Conservation (phyloP, 2,797 vertebrate species). For the Diglossa cyanea region DNA sequence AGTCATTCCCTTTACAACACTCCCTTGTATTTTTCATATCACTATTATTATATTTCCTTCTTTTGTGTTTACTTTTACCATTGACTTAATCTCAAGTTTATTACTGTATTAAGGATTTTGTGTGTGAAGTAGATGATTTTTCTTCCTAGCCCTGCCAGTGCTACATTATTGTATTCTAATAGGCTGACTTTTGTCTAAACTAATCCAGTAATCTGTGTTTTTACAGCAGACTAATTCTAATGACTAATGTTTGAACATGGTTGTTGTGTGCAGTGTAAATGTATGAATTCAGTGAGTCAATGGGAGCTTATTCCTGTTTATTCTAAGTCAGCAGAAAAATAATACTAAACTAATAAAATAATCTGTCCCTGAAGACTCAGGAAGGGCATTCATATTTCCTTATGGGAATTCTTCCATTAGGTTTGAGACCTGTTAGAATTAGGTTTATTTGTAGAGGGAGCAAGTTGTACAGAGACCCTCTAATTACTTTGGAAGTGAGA, state of each 20-base stretch:
- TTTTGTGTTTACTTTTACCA: conserved; percentile 22
- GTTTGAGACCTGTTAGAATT: neutral
- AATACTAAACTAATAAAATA: neutral
- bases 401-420: neutral
- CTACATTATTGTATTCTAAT: neutral
- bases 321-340: neutral
- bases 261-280: neutral
- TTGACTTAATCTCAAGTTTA: conserved; percentile 8
- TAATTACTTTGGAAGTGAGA: neutral
- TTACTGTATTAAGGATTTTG: conserved; percentile 34
- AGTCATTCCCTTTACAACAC: neutral
- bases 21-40: conserved; percentile 14
- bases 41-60: neutral
- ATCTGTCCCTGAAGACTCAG: neutral
- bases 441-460: neutral
- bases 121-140: conserved; percentile 7
- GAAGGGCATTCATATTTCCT: neutral
- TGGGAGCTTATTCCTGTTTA: neutral
- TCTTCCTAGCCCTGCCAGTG: neutral
- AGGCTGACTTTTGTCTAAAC: neutral
- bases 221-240: conserved; percentile 1
- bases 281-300: neutral
- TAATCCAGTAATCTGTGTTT: neutral
- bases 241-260: neutral
- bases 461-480: neutral